Evolutionary conservation across 2,113 vertebrate genomes (phyloP).

Genomic region (Alces alces): DNA sequence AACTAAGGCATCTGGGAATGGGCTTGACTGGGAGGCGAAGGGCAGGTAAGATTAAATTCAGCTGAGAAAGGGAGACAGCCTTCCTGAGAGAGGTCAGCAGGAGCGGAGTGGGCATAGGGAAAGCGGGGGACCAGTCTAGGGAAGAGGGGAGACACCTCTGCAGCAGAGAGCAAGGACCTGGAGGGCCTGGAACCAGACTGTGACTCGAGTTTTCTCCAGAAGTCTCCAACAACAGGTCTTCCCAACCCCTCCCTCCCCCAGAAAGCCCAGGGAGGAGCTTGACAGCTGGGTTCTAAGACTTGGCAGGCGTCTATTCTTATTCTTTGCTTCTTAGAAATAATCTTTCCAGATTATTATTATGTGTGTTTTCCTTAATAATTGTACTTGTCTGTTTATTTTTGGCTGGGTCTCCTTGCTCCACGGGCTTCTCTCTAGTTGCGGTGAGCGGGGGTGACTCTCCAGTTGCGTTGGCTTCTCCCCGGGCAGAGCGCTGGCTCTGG

Average conservation of each 20-base stretch:
- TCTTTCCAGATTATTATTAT: background rate
- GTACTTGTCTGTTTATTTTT: background rate
- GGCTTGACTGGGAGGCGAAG: background rate
- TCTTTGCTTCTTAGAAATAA: background rate
- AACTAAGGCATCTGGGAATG: background rate
- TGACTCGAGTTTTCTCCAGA: rapidly evolving
- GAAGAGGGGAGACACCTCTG: background rate
- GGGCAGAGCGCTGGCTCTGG: background rate
- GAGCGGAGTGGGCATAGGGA: background rate
- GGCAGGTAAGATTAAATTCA: background rate
- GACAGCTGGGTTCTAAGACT: background rate
- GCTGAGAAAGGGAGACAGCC: background rate
- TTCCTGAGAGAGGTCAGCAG: rapidly evolving
- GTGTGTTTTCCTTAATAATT: background rate
- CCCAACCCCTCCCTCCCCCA: too few relatives aligned
- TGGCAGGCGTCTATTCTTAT: background rate
- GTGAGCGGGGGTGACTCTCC: background rate
- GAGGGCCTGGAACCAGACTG: rapidly evolving
- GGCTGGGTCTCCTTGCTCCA: background rate
- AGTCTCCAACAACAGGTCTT: too few relatives aligned
- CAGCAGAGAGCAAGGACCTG: background rate
- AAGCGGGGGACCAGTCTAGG: rapidly evolving
- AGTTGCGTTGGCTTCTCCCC: rapidly evolving
- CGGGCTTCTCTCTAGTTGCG: background rate
- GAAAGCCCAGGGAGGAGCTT: background rate